Evolutionary conservation across 2,113 vertebrate genomes (phyloP).

Genomic region (Salvelinus fontinalis): DNA sequence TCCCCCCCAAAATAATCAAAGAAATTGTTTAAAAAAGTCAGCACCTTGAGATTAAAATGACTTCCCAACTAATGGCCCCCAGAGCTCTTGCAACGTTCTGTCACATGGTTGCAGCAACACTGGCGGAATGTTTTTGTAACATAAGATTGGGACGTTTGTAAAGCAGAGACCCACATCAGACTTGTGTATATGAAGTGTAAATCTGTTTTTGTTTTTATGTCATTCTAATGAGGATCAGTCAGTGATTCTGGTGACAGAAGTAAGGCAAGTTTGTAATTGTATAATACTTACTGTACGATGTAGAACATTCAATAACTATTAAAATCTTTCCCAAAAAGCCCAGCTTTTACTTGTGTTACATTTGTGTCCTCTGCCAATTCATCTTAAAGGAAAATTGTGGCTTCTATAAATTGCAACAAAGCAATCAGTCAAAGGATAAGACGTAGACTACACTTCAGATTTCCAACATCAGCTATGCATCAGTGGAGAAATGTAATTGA

Average conservation of each 20-base stretch:
- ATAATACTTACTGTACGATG: conserved; percentile 99
- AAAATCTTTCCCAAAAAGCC: conserved; percentile 78
- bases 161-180: conserved; percentile 76
- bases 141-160: conserved; percentile 33
- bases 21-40: conserved; percentile 54
- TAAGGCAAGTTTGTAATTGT: conserved; percentile 99
- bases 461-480: too few species aligned
- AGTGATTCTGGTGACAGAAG: conserved; percentile 93
- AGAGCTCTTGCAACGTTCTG: conserved; percentile 3
- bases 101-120: not conserved
- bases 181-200: conserved; percentile 91
- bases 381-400: conserved; percentile 76
- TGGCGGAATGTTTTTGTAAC: conserved; percentile 12
- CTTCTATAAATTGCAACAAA: not conserved
- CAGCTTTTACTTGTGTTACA: not conserved
- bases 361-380: conserved; percentile 26
- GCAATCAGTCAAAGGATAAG: too few species aligned
- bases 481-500: too few species aligned
- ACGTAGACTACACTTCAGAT: too few species aligned
- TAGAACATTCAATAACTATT: conserved; percentile 99
- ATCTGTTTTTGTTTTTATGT: conserved; percentile 79
- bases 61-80: not conserved
- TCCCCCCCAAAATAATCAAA: conserved; percentile 65
- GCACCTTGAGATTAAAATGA: conserved; percentile 12
- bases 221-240: conserved; percentile 84